Evolutionary conservation across 2,888 invertebrate species (phyloP).

Genomic region (Eristalinus aeneus): DNA sequence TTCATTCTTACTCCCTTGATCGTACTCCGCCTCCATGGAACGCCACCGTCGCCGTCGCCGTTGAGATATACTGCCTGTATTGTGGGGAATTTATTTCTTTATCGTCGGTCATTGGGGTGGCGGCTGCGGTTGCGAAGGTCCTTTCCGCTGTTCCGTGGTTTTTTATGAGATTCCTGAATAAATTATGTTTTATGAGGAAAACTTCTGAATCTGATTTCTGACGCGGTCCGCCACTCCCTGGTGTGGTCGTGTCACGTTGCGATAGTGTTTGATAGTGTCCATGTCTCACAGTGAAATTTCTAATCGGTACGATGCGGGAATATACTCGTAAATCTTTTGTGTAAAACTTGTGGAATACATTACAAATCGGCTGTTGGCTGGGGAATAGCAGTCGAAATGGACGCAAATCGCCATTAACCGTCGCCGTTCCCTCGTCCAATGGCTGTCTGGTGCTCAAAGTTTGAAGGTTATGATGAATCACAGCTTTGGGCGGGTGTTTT

Average conservation of each 20-base stretch:
- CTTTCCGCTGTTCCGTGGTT: not conserved
- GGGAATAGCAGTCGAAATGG: not conserved
- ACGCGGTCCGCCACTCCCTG: not conserved
- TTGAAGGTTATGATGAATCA: constrained; percentile 26
- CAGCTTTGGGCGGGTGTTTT: not conserved
- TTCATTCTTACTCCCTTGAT: not conserved
- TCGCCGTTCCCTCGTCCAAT: not conserved
- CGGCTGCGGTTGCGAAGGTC: not conserved
- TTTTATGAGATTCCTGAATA: constrained; percentile 38
- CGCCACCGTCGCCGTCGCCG: not conserved
- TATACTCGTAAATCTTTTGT: constrained; percentile 35
- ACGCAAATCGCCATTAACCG: not conserved
- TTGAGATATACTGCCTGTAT: not conserved
- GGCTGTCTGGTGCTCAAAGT: constrained; percentile 10
- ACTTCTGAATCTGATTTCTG: constrained; percentile 44
- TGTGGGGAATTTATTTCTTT: constrained; percentile 15
- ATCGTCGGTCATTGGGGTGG: not conserved
- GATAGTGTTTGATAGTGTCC: constrained; percentile 51
- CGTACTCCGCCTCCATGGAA: not conserved
- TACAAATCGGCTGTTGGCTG: not conserved
- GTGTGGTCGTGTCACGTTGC: constrained; percentile 40
- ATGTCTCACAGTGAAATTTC: constrained; percentile 1
- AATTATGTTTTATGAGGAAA: constrained; percentile 54
- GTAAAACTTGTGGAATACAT: constrained; percentile 41
- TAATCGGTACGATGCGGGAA: constrained; percentile 6